Evolutionary conservation across 2,113 vertebrate species (phyloP).

Genomic region (Thomomys bottae): DNA sequence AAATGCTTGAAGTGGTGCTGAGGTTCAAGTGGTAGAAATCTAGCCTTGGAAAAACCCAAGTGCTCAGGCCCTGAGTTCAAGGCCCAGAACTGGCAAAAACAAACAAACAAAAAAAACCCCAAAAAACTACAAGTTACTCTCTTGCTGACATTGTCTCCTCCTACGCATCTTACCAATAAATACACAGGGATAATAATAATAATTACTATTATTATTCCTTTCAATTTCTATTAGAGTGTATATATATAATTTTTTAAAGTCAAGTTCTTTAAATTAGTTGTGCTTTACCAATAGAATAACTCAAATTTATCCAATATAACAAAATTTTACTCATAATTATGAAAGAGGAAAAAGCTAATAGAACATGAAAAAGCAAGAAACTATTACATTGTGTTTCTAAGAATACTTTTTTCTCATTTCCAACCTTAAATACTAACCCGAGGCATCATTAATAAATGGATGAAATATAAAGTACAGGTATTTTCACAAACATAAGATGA

Average conservation of each 20-base stretch:
- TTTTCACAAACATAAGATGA: conserved; percentile 31
- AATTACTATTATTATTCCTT: no score
- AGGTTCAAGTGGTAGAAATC: no score
- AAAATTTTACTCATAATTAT: conserved; percentile 28
- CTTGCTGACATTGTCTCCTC: neutral
- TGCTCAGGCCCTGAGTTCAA: no score
- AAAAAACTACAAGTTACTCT: conserved; percentile 9
- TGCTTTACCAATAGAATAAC: neutral
- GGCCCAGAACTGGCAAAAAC: no score
- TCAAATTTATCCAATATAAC: conserved; percentile 31
- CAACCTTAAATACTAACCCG: neutral
- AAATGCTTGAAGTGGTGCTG: no score
- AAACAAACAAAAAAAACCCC: no score
- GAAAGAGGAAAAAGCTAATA: neutral
- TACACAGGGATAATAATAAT: neutral
- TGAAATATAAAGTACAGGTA: neutral
- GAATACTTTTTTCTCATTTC: conserved; percentile 25
- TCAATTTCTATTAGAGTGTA: no score
- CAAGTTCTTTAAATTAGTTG: conserved; percentile 3
- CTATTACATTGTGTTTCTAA: neutral
- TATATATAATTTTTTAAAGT: conserved; percentile 14
- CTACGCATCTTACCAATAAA: neutral
- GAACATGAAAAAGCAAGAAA: neutral
- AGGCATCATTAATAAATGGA: conserved; percentile 6
- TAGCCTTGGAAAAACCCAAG: no score